These are phyloP conservation scores for Drosophila heteroneura DNA, from an alignment of 2,888 invertebrate genomes.

Conservation along the genomic window DNA sequence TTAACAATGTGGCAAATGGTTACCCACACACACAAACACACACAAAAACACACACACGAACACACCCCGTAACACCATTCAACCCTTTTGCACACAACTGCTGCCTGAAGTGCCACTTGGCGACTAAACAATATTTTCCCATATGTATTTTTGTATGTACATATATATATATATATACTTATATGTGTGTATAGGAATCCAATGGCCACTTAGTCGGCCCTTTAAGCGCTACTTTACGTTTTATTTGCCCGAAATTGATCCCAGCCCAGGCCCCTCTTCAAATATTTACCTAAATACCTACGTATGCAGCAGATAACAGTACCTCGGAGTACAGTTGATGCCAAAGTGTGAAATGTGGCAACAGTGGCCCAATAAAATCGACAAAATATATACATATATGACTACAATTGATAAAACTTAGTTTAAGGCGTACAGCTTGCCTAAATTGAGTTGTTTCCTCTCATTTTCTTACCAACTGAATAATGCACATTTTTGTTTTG, in stretches of 20 bases:
- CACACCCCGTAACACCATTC: not conserved
- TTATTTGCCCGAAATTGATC: slow-evolving; percentile 46
- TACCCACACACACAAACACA: not conserved
- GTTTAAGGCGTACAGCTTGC: not conserved
- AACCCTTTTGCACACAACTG: slow-evolving; percentile 20
- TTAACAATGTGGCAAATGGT: slow-evolving; percentile 64
- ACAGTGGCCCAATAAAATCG: slow-evolving; percentile 3
- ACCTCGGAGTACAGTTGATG: slow-evolving; percentile 20
- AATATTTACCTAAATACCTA: slow-evolving; percentile 19
- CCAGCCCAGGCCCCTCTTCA: not conserved
- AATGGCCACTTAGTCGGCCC: slow-evolving; percentile 54
- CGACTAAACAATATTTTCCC: slow-evolving; percentile 33
- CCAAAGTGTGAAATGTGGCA: slow-evolving; percentile 18
- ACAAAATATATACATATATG: not conserved
- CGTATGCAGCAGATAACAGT: slow-evolving; percentile 13
- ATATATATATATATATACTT: not conserved
- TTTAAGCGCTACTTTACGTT: slow-evolving; percentile 55
- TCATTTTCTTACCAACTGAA: not conserved
- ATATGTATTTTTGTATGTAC: slow-evolving; percentile 1
- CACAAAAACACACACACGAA: not conserved
- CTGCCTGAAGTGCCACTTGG: slow-evolving; percentile 61
- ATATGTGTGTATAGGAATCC: slow-evolving; percentile 23
- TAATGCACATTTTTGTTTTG: too few relatives aligned
- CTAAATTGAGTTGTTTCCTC: not conserved
- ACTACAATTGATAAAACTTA: not conserved